Evolutionary conservation across 2,113 vertebrate species (phyloP), one percentile per base, ranked within the genome.

Genomic region (Myanophis thanlyinensis): DNA sequence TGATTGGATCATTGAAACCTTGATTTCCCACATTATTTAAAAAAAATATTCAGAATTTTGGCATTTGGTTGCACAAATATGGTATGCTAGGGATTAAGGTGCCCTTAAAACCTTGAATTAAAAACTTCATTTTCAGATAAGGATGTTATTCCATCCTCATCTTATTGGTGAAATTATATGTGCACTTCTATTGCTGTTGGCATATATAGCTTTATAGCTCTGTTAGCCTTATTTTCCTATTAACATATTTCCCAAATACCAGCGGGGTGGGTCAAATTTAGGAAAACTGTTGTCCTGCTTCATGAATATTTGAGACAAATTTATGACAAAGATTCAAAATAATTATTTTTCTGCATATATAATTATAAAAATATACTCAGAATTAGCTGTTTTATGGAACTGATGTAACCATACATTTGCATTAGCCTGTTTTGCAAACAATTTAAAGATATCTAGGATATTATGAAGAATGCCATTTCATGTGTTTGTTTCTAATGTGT

Each of bases 21-120:
- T 80, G n/a, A 80, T 20, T 40, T 18, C 35, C 35, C 15, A 40
- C 67, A 35, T 35, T 35, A 13, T 67, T 35, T 1, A 11, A 59
- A 35, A 73, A 73, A 73, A 1, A 73, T 6, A 7, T 1, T 18
- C 35, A 80, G 6, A 80, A 73, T 73, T 73, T 56, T 35, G 13
- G 4, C n/a, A 40, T 80, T 40, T 80, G 18, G 67, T 80, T 80
- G 35, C 35, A 22, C 18, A 80, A 80, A 80, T 40, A 80, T 80
- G 73, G 73, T 40, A 40, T 40, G 5, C 62, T 80, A 6, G 73
- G 18, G 35, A 80, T 80, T 44, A 80, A 35, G 73, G 73, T 80
- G 35, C 7, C 22, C 46, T 10, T 89, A 56, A 48, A 49, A 0
- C 3, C n/a, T 35, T 80, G 35, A 44, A 0, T 87, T 44, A 90